These are phyloP conservation scores for Resseliella maxima DNA, from an alignment of 2,888 invertebrate genomes.

Conservation along the genomic window DNA sequence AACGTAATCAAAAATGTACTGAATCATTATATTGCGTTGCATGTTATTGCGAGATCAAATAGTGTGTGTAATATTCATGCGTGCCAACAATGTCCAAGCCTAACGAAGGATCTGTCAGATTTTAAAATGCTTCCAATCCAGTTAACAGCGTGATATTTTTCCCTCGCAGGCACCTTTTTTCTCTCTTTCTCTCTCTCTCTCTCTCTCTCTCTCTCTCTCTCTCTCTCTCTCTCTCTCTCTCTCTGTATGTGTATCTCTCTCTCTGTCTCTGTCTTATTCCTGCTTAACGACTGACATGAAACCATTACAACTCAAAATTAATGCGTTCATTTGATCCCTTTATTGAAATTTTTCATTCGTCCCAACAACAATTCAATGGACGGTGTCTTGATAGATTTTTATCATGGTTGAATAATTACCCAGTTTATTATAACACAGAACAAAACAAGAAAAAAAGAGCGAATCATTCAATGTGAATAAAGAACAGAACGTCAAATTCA, in stretches of 20 bases:
- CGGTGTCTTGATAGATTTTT: constrained; percentile 17
- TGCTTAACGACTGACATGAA: not conserved
- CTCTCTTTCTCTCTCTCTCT: not conserved
- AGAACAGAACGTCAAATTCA: not conserved
- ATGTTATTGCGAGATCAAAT: not conserved
- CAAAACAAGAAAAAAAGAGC: not conserved
- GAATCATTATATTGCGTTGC: constrained; percentile 42
- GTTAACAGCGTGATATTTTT: constrained; percentile 51
- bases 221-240: not conserved
- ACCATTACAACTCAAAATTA: not conserved
- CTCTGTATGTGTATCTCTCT: not conserved
- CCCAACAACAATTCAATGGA: not conserved
- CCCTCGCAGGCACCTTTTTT: not conserved
- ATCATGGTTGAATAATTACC: constrained; percentile 17
- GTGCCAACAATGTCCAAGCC: constrained; percentile 25
- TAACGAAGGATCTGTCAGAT: constrained; percentile 20
- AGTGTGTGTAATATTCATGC: not conserved
- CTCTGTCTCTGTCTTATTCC: not conserved
- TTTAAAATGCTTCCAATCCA: constrained; percentile 38
- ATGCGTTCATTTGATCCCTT: constrained; percentile 27
- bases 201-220: not conserved
- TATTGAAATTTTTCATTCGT: not conserved
- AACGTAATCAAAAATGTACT: constrained; percentile 27
- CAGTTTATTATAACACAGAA: not conserved
- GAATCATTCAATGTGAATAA: constrained; percentile 1